Base-by-base conservation (phyloP, 1,140 invertebrate genomes). In the Caerostris darwini region DNA sequence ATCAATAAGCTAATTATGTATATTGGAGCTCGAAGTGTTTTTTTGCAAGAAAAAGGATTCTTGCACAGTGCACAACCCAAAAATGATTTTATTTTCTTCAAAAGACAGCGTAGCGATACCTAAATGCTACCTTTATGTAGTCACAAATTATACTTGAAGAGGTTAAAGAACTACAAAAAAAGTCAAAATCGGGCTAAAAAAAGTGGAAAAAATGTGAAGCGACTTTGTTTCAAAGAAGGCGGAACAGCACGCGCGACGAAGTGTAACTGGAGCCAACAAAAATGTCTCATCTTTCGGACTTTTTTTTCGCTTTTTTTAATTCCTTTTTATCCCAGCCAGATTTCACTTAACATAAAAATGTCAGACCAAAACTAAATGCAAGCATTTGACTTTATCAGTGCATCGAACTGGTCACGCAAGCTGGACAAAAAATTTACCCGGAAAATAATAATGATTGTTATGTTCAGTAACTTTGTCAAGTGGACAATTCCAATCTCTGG, bases 171-270 rank as follows among this genome's bases (percentile, higher is more conserved):
- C 90, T 83, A 81, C 50, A 17, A 7, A 90, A 56, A 57, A 61
- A 87, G 34, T 57, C 57, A 56, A 19, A n/a, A 67, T 67, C 64
- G 64, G 12, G 64, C 64, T 85, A 57, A 85, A 57, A 85, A 58
- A n/a, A n/a, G 83, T n/a, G 3, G 83, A 58, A 59, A 19, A 67
- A 67, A 67, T 58, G 8, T 85, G 56, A 19, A 85, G 83, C 57
- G 57, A 92, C 90, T 92, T 92, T 92, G 90, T 92, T 58, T 53
- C 90, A 85, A 92, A 83, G 90, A 19, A 92, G 59, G 77, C 54
- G 86, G 71, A 88, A 53, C 92, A 86, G 61, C 81, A 88, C 85
- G 92, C 92, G 64, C 92, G 54, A 34, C 86, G 67, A 82, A 94
- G 85, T 94, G 85, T 71, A 94, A 94, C 92, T 88, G 7, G 85